Conservation (phyloP, 2,888 invertebrate genomes). For the Troides oblongomaculatus region DNA sequence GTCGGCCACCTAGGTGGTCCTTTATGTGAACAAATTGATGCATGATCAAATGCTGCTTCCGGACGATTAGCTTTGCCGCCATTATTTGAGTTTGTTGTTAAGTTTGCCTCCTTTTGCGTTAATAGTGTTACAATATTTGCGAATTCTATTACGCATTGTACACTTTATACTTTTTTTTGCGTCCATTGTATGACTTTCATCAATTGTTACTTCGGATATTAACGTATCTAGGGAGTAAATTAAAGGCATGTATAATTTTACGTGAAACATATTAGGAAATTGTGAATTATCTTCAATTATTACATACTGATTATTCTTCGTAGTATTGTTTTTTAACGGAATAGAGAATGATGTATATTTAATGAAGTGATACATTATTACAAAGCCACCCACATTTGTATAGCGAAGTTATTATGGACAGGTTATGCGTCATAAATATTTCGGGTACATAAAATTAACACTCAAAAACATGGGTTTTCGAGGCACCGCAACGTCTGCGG, state of each 20-base stretch:
- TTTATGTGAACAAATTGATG: slow-evolving; percentile 65
- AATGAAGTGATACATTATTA: slow-evolving; percentile 74
- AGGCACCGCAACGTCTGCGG: slow-evolving; percentile 78
- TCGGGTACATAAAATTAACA: slow-evolving; percentile 80
- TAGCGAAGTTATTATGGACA: slow-evolving; percentile 71
- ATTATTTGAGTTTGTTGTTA: slow-evolving; percentile 78
- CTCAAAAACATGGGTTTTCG: slow-evolving; percentile 76
- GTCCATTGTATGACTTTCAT: slow-evolving; percentile 57
- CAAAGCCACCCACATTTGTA: slow-evolving; percentile 78
- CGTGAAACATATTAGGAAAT: no score
- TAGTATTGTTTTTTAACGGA: neutral
- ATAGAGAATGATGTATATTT: slow-evolving; percentile 40
- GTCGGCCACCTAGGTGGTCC: slow-evolving; percentile 59
- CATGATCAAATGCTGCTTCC: slow-evolving; percentile 72
- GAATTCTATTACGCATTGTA: slow-evolving; percentile 78
- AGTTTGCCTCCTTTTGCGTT: slow-evolving; percentile 76
- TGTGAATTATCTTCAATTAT: neutral
- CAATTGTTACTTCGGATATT: slow-evolving; percentile 65
- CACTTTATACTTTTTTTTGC: slow-evolving; percentile 54
- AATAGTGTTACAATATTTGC: slow-evolving; percentile 78
- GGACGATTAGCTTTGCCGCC: slow-evolving; percentile 69
- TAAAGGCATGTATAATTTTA: neutral
- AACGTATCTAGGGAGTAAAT: slow-evolving; percentile 28
- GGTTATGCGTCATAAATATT: slow-evolving; percentile 80
- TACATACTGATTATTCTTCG: neutral